Evolutionary conservation across 2,888 invertebrate genomes (phyloP), one percentile per base, ranked within the genome.

Genomic region (Cordylochernes scorpioides): DNA sequence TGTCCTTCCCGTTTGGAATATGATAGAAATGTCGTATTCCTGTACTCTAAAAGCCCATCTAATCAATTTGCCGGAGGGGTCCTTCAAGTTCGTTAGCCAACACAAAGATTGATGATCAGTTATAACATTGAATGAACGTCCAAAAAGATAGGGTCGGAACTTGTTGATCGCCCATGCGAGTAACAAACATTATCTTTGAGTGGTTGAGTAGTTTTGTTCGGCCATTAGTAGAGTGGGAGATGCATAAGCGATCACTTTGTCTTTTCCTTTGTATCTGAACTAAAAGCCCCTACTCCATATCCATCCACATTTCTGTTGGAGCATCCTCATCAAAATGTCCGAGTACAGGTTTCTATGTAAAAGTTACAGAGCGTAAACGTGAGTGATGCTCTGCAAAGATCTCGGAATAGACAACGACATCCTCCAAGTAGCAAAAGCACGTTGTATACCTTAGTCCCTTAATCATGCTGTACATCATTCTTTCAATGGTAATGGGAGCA

Each of bases 51-150:
- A 24, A 2, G 52, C 49, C 59, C 57, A 59, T 21, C 57, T 36
- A 1, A 49, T 50, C 1, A 59, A 36, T 15, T 55, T 34, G 7
- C 54, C 54, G n/a, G 46, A 44, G 0, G 52, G 51, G 3, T 53
- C 45, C 34, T 54, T 53, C 6, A 54, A 19, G 1, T 43, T 39
- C 34, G 52, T 35, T 5, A 59, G 35, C 53, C 56, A 60, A 46
- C 52, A 51, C 21, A 60, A 41, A 0, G 57, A 51, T 32, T 55
- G 50, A 30, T 57, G 58, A 32, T 59, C 58, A 0, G 53, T 55
- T 5, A 46, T 34, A 0, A 57, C 40, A 1, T 37, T 34, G 12
- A 54, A 50, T 2, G 40, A 29, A 5, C 44, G 22, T 1, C 49
- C 47, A 27, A 52, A 51, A 1, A 58, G 37, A 31, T 51, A 58